These are phyloP conservation scores for Noctuana brunneofusca DNA, from an alignment of 2,888 invertebrate species.

Conservation along the genomic window DNA sequence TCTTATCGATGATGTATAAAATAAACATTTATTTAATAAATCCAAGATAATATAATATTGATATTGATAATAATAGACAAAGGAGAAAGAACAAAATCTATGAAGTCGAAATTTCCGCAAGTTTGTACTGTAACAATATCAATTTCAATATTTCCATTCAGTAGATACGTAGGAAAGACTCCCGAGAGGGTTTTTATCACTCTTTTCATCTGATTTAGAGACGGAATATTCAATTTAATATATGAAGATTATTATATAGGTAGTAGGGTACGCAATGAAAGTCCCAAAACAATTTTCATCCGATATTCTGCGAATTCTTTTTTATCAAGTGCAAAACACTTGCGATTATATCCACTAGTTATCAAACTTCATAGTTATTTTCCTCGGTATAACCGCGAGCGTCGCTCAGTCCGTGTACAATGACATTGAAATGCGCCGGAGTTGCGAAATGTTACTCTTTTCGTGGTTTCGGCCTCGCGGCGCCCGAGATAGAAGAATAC, in stretches of 20 bases:
- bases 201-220: neutral
- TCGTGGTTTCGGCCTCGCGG: constrained; percentile 71
- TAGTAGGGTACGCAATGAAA: neutral
- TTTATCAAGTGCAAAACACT: neutral
- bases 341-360: neutral
- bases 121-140: too few relatives aligned
- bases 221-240: too few relatives aligned
- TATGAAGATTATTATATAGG: too few relatives aligned
- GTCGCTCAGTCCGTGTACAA: constrained; percentile 59
- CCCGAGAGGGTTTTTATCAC: too few relatives aligned
- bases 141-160: too few relatives aligned
- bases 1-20: too few relatives aligned
- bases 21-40: too few relatives aligned
- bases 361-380: constrained; percentile 1
- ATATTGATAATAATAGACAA: too few relatives aligned
- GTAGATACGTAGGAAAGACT: too few relatives aligned
- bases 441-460: constrained; percentile 80
- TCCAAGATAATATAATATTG: too few relatives aligned
- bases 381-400: constrained; percentile 44
- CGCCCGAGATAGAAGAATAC: constrained; percentile 78
- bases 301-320: neutral
- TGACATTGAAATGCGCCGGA: constrained; percentile 74
- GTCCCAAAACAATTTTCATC: neutral
- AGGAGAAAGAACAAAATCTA: too few relatives aligned
- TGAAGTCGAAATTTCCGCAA: too few relatives aligned